phyloP scores from a whole-genome alignment of 2,113 vertebrate genomes.

The Pongo abelii region DNA sequence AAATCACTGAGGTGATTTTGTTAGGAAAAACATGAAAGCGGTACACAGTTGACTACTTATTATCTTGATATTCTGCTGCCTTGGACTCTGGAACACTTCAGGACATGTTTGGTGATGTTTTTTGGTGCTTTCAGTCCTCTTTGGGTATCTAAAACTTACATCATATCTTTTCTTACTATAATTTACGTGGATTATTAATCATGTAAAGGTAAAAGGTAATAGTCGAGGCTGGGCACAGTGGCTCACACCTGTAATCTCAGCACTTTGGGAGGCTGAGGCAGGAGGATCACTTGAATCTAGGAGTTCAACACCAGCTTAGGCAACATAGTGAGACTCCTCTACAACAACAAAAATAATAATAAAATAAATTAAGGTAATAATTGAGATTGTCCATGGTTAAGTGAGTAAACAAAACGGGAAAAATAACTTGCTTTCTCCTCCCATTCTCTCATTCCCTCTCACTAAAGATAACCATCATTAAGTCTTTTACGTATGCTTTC shows the following conservation, averaged over 20 bases:
- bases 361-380: neutral
- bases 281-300: too few species aligned
- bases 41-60: neutral
- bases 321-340: too few species aligned
- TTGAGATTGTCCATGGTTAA: neutral
- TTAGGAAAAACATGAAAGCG: neutral
- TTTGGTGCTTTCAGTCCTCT: neutral
- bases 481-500: neutral
- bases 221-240: too few species aligned
- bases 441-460: neutral
- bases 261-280: too few species aligned
- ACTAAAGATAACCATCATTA: neutral
- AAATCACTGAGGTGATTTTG: neutral
- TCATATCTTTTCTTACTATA: neutral
- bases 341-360: too few species aligned
- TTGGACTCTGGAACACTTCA: neutral
- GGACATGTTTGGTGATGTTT: neutral
- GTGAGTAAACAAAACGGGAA: constrained; percentile 12
- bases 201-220: too few species aligned
- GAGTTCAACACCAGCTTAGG: too few species aligned
- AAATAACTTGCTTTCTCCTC: neutral
- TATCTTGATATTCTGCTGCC: neutral
- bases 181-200: neutral
- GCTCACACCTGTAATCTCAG: too few species aligned
- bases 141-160: neutral